phyloP scores from a whole-genome alignment of 2,797 vertebrate species.

The Eidolon dupreanum region DNA sequence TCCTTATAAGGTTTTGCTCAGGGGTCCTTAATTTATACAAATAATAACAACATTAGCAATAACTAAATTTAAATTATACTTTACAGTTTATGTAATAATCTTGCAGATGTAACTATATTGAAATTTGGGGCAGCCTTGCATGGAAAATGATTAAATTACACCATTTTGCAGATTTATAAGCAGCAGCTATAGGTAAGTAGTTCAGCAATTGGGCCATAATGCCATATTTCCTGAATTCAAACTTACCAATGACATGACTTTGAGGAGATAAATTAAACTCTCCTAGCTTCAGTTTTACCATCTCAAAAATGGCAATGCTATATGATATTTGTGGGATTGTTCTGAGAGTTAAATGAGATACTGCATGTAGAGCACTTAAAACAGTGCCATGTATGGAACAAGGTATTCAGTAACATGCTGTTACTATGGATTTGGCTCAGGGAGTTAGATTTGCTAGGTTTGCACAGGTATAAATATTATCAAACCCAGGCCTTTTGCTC shows the following conservation, averaged over 20 bases:
- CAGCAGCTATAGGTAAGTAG: too few species aligned
- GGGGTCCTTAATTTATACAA: not conserved
- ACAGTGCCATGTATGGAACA: not conserved
- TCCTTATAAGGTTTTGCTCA: not conserved
- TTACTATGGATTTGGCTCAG: not conserved
- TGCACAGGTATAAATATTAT: not conserved
- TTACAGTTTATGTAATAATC: not conserved
- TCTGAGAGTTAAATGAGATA: not conserved
- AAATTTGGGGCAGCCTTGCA: not conserved
- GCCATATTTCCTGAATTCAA: not conserved
- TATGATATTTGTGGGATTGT: not conserved
- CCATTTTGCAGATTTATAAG: too few species aligned
- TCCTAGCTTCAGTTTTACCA: not conserved
- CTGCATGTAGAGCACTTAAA: not conserved
- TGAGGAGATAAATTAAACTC: not conserved
- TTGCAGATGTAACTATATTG: not conserved
- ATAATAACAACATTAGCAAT: not conserved
- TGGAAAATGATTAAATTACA: not conserved
- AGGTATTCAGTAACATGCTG: not conserved
- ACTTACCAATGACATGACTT: not conserved
- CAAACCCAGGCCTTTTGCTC: not conserved
- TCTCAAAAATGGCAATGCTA: not conserved
- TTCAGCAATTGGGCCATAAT: too few species aligned
- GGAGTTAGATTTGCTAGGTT: not conserved
- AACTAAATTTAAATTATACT: not conserved